Evolutionary conservation across 2,797 vertebrate genomes (phyloP).

Genomic region (Oceanodroma leucorhoa): DNA sequence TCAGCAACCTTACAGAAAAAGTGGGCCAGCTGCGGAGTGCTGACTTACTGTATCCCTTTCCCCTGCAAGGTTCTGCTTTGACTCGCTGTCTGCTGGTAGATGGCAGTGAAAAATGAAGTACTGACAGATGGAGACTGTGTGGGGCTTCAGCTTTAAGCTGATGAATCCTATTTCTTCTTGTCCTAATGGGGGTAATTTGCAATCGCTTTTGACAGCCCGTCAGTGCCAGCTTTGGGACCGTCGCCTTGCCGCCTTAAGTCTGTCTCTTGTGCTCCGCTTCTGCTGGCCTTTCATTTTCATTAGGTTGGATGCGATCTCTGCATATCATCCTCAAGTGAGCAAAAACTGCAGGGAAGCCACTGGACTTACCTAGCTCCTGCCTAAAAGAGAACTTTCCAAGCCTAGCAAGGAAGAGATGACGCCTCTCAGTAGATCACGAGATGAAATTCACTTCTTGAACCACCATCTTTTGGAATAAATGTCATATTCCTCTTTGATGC

Average conservation of each 20-base stretch:
- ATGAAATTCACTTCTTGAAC: neutral
- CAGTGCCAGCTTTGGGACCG: neutral
- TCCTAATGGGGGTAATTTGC: neutral
- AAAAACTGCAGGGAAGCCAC: neutral
- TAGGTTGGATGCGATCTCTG: neutral
- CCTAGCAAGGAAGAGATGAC: neutral
- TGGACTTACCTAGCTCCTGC: neutral
- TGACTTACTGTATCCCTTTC: neutral
- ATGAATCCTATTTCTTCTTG: neutral
- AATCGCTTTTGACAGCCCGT: neutral
- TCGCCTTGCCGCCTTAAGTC: neutral
- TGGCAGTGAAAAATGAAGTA: neutral
- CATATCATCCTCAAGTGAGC: rapidly evolving
- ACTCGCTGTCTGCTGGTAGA: neutral
- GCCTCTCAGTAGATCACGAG: rapidly evolving
- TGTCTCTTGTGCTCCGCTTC: neutral
- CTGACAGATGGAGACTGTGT: neutral
- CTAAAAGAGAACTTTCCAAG: neutral
- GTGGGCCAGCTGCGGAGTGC: neutral
- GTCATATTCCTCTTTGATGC: neutral
- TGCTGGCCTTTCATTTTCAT: rapidly evolving
- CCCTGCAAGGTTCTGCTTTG: neutral
- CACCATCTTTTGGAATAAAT: neutral
- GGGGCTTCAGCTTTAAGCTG: neutral
- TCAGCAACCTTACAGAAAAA: neutral